These are phyloP conservation scores for Gadopsis bispinosus DNA, from an alignment of 2,797 vertebrate genomes.

Conservation along the genomic window DNA sequence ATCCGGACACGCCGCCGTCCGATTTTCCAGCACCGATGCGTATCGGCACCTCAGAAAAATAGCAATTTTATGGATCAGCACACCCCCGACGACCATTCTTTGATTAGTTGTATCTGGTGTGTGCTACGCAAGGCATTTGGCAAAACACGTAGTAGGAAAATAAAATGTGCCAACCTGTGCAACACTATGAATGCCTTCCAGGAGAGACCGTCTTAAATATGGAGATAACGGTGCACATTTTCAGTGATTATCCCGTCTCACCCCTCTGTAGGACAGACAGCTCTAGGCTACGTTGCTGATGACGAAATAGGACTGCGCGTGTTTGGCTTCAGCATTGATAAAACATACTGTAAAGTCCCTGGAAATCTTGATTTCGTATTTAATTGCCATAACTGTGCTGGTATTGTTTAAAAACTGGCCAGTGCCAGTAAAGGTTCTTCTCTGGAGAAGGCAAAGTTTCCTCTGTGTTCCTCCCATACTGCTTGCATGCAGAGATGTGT, in stretches of 20 bases:
- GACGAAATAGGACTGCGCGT: background rate
- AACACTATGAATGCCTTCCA: background rate
- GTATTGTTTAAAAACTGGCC: conserved; percentile 5
- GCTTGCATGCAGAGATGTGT: conserved; percentile 28
- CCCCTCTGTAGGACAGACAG: background rate
- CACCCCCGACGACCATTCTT: background rate
- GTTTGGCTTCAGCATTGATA: background rate
- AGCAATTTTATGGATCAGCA: background rate
- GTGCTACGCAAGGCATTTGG: background rate
- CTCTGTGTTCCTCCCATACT: background rate
- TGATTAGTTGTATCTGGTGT: background rate
- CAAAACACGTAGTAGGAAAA: background rate
- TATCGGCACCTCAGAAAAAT: background rate
- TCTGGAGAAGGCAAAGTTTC: too few species aligned
- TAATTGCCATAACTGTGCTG: background rate
- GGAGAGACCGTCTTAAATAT: background rate
- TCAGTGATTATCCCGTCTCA: background rate
- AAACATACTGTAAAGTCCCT: too few species aligned
- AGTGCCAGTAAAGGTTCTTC: background rate
- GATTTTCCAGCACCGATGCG: too few species aligned
- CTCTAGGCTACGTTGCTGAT: background rate
- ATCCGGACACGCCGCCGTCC: background rate
- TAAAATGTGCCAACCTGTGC: background rate
- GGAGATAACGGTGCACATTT: background rate
- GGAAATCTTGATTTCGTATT: background rate